Base-by-base conservation (phyloP, 2,113 vertebrate genomes). In the Siniperca knerii region DNA sequence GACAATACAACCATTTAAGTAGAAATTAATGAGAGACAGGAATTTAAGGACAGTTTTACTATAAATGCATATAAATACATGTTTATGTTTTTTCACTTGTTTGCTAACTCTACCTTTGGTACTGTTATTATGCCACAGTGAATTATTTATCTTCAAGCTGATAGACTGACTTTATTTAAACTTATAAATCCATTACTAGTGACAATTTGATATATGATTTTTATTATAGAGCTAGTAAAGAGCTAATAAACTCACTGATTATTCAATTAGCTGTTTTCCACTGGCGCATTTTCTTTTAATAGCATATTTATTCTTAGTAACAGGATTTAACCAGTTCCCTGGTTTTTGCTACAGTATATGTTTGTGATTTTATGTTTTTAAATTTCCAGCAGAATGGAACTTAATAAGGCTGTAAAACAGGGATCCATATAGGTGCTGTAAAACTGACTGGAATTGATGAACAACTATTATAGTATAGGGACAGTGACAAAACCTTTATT, bases 401-500 rank as follows among this genome's bases (percentile, higher is more conserved):
- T 16, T 37, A 12, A 54, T 55, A 16, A 68, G 3, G 33, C 21
- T 23, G 48, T 8, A 46, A 48, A 35, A 74, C 2, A 33, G 4
- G 0, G 6, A 29, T 16, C 7, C 5, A 48, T 52, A n/a, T 4
- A 52, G 9, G 0, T 7, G 5, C 37, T 35, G 29, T 48, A 40
- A 67, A 75, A n/a, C 1, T 12, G 4, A 60, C 7, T 40, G 15
- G 65, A 7, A 66, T 15, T 12, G 1, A 62, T 52, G 21, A 64
- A 35, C 6, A 80, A 8, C 12, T 50, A 2, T 58, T 67, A 15
- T 33, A 20, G 66, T 58, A 54, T 7, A 52, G 29, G 46, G 50
- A 71, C 64, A 79, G 44, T 61, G 70, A 72, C 42, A 83, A 82
- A 91, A 81, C 2, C 37, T 91, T 92, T 90, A 91, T 85, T 92